Conservation (phyloP, 2,113 vertebrate species). For the Myxocyprinus asiaticus region DNA sequence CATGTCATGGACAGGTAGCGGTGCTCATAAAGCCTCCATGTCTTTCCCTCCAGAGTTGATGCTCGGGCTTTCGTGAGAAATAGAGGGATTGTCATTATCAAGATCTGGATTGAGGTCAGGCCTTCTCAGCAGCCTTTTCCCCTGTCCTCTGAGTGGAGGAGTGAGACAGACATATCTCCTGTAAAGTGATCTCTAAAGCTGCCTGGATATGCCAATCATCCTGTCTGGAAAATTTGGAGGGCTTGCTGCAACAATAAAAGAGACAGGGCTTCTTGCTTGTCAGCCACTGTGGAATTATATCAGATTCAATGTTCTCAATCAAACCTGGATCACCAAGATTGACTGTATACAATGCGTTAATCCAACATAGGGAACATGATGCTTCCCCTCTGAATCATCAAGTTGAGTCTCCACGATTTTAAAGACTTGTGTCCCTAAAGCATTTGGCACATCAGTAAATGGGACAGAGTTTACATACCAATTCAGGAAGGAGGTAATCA, state of each 20-base stretch:
- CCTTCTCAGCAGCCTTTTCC: constrained; percentile 44
- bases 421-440: not conserved
- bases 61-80: constrained; percentile 1
- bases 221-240: constrained; percentile 27
- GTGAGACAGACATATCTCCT: constrained; percentile 25
- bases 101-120: constrained; percentile 73
- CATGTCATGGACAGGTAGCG: not conserved
- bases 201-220: constrained; percentile 43
- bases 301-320: not conserved
- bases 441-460: not conserved
- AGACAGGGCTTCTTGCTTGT: not conserved
- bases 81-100: constrained; percentile 67
- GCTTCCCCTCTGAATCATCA: constrained; percentile 14
- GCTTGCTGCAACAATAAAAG: not conserved
- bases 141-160: not conserved
- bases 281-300: constrained; percentile 19
- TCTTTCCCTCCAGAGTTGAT: not conserved
- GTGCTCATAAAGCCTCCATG: not conserved
- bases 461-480: not conserved
- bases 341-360: constrained; percentile 2
- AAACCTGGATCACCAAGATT: constrained; percentile 9
- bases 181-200: constrained; percentile 36
- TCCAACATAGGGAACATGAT: constrained; percentile 10
- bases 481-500: not conserved
- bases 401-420: not conserved